These are phyloP conservation scores for Calyptomena viridis DNA, from an alignment of 2,113 vertebrate genomes.

Conservation along the genomic window DNA sequence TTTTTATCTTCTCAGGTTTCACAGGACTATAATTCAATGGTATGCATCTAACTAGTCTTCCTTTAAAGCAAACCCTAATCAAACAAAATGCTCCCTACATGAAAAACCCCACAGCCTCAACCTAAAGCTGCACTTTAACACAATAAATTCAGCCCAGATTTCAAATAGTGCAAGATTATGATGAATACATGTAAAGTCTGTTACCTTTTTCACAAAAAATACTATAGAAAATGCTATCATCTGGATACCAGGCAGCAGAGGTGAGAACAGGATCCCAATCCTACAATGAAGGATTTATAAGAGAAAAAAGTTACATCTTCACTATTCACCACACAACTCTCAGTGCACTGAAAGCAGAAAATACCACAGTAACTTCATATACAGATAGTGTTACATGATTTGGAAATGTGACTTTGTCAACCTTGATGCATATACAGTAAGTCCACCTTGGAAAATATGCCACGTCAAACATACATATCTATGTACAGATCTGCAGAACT, in stretches of 20 bases:
- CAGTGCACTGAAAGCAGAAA: not conserved
- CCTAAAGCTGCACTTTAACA: not conserved
- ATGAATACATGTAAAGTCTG: not conserved
- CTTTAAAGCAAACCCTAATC: not conserved
- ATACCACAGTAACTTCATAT: not conserved
- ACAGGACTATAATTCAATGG: not conserved
- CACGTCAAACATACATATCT: not conserved
- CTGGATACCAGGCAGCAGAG: slow-evolving; percentile 90
- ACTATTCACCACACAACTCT: not conserved
- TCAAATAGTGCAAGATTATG: not conserved
- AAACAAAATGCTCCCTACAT: not conserved
- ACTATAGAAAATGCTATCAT: slow-evolving; percentile 84
- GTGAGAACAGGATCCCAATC: slow-evolving; percentile 94
- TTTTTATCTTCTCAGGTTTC: not conserved
- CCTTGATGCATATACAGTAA: not conserved
- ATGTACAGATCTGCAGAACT: not conserved
- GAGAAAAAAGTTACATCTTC: not conserved
- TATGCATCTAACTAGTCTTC: not conserved
- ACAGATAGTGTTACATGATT: not conserved
- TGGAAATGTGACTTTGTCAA: not conserved
- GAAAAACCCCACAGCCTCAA: not conserved
- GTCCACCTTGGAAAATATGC: not conserved
- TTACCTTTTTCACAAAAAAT: slow-evolving; percentile 94
- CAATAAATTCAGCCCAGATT: not conserved
- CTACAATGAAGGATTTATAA: slow-evolving; percentile 63